Base-by-base conservation (phyloP, 2,888 invertebrate species). In the Spisula solida region DNA sequence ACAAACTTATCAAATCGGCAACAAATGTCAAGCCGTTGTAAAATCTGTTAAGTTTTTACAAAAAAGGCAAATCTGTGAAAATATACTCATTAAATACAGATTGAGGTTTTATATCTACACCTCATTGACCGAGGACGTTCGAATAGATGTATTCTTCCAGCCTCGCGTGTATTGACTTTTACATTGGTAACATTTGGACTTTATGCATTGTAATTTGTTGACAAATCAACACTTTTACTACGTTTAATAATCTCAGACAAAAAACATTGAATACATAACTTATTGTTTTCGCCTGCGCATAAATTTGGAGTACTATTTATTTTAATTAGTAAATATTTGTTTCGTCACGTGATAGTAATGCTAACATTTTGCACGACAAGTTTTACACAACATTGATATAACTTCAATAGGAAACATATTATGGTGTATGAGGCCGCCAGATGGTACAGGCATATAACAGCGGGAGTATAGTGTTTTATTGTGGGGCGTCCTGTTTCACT, bases 131-230 rank as follows among this genome's bases (percentile, higher is more conserved):
- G 0, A 25, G 60, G 60, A 10, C 25, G n/a, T 6, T 66, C 8
- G 6, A 66, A 66, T 25, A 66, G 25, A 25, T 25, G 25, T 66
- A 66, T 25, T 66, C 10, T 25, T n/a, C 25, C 25, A 12, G 60
- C 60, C 4, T 66, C 25, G 25, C 60, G 60, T n/a, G 12, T 66
- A 66, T 66, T 66, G 60, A 66, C 60, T 66, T 20, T n/a, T 60
- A 60, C 18, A 14, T 25, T 60, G 60, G 60, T 66, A 66, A 66
- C 60, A 66, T 66, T 66, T 66, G 60, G 60, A 66, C 60, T 51
- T 51, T 51, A 51, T n/a, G 60, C 60, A 66, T 6, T 25, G 60
- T 25, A 66, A 66, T 51, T 51, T 51, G 12, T 12, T 51, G 12
- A 51, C 51, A 51, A 51, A 51, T 12, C 51, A 51, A 51, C 6